These are phyloP conservation scores for Microcaecilia unicolor DNA, from an alignment of 2,797 vertebrate species.

Conservation along the genomic window DNA sequence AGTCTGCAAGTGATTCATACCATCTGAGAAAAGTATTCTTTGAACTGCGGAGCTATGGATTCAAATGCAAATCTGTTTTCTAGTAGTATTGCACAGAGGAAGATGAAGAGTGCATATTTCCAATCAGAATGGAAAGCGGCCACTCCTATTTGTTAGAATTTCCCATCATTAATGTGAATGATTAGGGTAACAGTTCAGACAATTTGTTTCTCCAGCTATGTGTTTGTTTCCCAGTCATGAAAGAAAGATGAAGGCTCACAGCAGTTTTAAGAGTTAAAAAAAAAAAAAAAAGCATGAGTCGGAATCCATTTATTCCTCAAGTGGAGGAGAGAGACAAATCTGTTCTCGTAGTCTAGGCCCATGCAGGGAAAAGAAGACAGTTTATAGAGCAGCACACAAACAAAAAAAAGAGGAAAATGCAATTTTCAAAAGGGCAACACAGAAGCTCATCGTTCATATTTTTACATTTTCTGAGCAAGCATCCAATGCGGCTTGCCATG, in stretches of 20 bases:
- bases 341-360: constrained; percentile 10
- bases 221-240: background rate
- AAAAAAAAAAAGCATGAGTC: background rate
- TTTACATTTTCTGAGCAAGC: constrained; percentile 70
- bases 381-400: constrained; percentile 10
- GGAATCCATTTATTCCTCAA: background rate
- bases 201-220: constrained; percentile 10
- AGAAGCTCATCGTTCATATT: constrained; percentile 35
- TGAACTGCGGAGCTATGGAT: too few relatives aligned
- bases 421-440: constrained; percentile 6
- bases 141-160: too few relatives aligned
- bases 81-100: too few relatives aligned
- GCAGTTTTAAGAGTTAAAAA: constrained; percentile 11
- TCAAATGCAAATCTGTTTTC: too few relatives aligned
- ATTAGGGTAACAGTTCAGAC: too few relatives aligned
- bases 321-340: background rate
- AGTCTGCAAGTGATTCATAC: too few relatives aligned
- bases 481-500: constrained; percentile 73
- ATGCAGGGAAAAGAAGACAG: constrained; percentile 1
- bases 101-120: too few relatives aligned
- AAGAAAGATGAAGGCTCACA: background rate
- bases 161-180: too few relatives aligned
- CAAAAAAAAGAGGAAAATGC: constrained; percentile 5
- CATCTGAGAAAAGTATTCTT: too few relatives aligned
- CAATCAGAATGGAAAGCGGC: too few relatives aligned